Base-by-base conservation (phyloP, 2,888 invertebrate genomes). In the Troides aeacus region DNA sequence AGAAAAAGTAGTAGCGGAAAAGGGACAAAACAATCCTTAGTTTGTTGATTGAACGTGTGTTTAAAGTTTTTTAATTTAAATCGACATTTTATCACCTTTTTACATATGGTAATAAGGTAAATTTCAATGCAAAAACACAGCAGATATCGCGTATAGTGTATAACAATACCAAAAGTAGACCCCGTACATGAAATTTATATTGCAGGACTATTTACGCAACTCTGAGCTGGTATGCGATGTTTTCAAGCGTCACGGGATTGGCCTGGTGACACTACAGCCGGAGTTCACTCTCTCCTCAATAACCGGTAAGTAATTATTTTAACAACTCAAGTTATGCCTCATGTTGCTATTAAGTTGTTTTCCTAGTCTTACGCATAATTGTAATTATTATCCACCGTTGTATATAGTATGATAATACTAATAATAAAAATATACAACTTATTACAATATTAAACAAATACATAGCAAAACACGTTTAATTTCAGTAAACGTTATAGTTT, bases 191-290 rank as follows among this genome's bases (percentile, higher is more conserved):
- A 23, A 24, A 24, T 21, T 21, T 30, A 24, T 73, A 58, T 73
- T 73, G 61, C 83, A 92, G 92, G 91, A 89, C 70, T 92, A 88
- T 66, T 57, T 87, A 66, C 84, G 84, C 68, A 92, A 87, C 76
- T 89, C 90, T 10, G 94, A 76, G 87, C 94, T 77, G 91, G 94
- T 97, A 7, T 95, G 94, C 46, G 94, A 95, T 36, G 96, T 97
- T 80, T 97, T 98, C 82, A 93, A 94, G 68, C 95, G 96, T 21
- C 95, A 96, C 81, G 97, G 97, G 6, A 97, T 97, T 66, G 95
- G 96, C 4, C 95, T 96, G 73, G 96, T 97, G 15, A 97, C 98
- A 0, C 94, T 98, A 76, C 98, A 98, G 82, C 97, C 98, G 0
- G 98, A 98, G 85, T 98, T 97, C 69, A 77, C 79, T 17, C 79